These are phyloP conservation scores for Adelosebastes latens DNA, from an alignment of 2,797 vertebrate species.

Conservation along the genomic window DNA sequence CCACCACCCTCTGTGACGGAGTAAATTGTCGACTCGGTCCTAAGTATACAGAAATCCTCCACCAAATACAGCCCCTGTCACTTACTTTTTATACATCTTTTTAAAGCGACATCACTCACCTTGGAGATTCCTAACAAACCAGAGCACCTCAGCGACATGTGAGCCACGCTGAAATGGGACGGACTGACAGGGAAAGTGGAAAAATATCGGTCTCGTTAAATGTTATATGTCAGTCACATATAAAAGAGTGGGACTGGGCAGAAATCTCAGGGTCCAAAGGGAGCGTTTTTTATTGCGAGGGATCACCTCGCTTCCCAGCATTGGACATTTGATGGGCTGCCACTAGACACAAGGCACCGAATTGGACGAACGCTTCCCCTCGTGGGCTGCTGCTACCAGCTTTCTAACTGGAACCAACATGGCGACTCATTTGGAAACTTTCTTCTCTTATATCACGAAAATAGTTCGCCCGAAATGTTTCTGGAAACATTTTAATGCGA, in stretches of 20 bases:
- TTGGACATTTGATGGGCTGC: too few species aligned
- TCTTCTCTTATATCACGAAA: too few species aligned
- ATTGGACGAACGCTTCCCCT: too few species aligned
- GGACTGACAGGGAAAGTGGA: constrained; percentile 9
- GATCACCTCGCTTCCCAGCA: too few species aligned
- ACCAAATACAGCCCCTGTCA: constrained; percentile 4
- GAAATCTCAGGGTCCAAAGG: background rate
- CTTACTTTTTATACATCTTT: constrained; percentile 12
- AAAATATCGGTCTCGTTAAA: constrained; percentile 26
- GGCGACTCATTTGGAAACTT: too few species aligned
- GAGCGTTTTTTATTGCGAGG: too few species aligned
- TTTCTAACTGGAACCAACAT: too few species aligned
- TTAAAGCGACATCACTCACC: constrained; percentile 12
- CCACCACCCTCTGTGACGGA: background rate
- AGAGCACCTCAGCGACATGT: background rate
- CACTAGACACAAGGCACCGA: too few species aligned
- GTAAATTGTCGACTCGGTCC: constrained; percentile 22
- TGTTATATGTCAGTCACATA: constrained; percentile 32
- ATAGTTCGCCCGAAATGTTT: too few species aligned
- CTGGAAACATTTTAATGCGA: too few species aligned
- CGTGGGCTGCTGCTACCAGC: too few species aligned
- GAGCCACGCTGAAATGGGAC: background rate
- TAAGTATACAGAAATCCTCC: constrained; percentile 10
- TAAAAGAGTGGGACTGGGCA: background rate
- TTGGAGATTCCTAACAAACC: constrained; percentile 5